A percentile compares a stretch with the other conserved stretches of the same genome.
phyloP scores from a whole-genome alignment of 2,113 vertebrate genomes.

The Paracanthobrama guichenoti region DNA sequence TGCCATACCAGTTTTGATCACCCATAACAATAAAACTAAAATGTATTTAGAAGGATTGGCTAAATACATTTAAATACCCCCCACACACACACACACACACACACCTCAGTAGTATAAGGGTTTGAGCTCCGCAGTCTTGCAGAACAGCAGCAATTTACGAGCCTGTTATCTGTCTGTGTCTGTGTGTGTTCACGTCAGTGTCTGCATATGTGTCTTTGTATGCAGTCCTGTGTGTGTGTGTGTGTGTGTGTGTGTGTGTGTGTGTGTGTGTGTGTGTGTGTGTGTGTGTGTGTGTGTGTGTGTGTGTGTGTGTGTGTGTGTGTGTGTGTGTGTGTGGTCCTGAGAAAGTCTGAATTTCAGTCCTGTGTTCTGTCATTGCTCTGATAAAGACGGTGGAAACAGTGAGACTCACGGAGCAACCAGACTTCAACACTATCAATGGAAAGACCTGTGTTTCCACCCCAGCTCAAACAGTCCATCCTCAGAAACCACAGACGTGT shows the following conservation, averaged over 20 bases:
- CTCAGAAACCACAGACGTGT: constrained; percentile 56
- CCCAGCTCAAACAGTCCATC: constrained; percentile 63
- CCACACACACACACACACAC: not conserved
- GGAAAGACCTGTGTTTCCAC: constrained; percentile 31
- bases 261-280: no score
- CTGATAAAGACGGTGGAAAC: constrained; percentile 74
- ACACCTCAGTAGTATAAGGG: not conserved
- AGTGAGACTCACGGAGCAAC: constrained; percentile 66
- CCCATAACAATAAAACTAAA: not conserved
- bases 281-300: no score
- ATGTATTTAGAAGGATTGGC: not conserved
- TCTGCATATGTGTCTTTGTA: constrained; percentile 42
- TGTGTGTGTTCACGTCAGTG: constrained; percentile 44
- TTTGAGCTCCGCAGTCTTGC: constrained; percentile 13
- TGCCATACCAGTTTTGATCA: not conserved
- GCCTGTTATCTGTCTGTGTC: constrained; percentile 31
- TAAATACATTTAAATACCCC: no score
- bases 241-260: no score
- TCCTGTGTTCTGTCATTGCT: constrained; percentile 64
- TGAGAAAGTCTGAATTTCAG: constrained; percentile 68
- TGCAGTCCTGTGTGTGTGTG: constrained; percentile 19
- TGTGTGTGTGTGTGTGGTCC: constrained; percentile 67
- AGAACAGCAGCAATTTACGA: constrained; percentile 25
- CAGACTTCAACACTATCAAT: constrained; percentile 41
- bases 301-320: constrained; percentile 24